Base-by-base conservation (phyloP, 2,797 vertebrate genomes). In the Lerista edwardsae region DNA sequence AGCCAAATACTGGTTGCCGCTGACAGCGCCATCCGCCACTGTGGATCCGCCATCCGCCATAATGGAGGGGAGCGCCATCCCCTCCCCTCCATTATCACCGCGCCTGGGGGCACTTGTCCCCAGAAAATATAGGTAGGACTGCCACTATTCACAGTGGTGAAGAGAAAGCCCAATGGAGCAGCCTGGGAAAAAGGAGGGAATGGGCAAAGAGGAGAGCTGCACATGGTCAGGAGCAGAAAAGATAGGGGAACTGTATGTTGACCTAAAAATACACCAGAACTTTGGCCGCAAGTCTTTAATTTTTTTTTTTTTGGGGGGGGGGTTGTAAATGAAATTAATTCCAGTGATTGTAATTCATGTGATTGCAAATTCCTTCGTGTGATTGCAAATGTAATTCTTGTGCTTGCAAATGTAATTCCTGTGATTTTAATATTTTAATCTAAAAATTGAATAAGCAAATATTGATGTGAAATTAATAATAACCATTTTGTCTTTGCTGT, bases 371-470 rank as follows among this genome's bases (percentile, higher is more conserved):
- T n/a, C n/a, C n/a, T n/a, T n/a, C n/a, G n/a, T n/a, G n/a, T n/a
- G n/a, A n/a, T n/a, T n/a, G n/a, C n/a, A n/a, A n/a, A n/a, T n/a
- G n/a, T n/a, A n/a, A n/a, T n/a, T n/a, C n/a, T n/a, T n/a, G n/a
- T n/a, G n/a, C n/a, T n/a, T n/a, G n/a, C n/a, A 64, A 36, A 34
- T 86, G 0, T 76, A 29, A 73, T 86, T 81, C 41, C 74, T 57
- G 1, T 61, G 64, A 88, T 85, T 80, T 68, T 69, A 85, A 81
- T 75, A 85, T 75, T 0, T 44, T 36, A 87, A 79, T 89, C 12
- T 21, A 55, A 27, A 82, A 78, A 8, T 23, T n/a, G 12, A 31
- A 7, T 9, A 4, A 6, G 1, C 41, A 36, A 65, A 73, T 47
- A 39, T n/a, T 36, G 0, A 55, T 12, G 0, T 61, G n/a, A 79